Percentiles rank a stretch among this genome's conserved stretches.
These are phyloP conservation scores for Brachionus plicatilis DNA, from an alignment of 1,140 invertebrate genomes.

Conservation along the genomic window DNA sequence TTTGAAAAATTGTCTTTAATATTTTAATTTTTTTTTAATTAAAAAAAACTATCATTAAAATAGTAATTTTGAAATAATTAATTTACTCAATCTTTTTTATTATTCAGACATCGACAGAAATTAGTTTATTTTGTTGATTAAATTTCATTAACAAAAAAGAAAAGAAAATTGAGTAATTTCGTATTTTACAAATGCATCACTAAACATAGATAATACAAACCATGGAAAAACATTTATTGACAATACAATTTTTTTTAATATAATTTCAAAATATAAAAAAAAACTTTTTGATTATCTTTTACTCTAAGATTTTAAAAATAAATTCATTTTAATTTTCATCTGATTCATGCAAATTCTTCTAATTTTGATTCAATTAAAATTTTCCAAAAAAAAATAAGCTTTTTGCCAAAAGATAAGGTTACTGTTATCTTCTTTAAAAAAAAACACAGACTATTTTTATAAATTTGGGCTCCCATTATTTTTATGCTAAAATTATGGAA, in stretches of 20 bases:
- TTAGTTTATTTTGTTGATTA: too few relatives aligned
- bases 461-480: neutral
- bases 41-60: too few relatives aligned
- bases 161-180: neutral
- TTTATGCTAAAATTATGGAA: neutral
- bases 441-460: neutral
- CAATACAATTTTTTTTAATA: too few relatives aligned
- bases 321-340: too few relatives aligned
- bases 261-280: neutral
- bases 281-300: neutral
- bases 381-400: neutral
- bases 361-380: neutral
- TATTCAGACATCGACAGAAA: too few relatives aligned
- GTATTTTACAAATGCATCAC: neutral
- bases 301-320: neutral
- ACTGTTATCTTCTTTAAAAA: neutral
- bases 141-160: too few relatives aligned
- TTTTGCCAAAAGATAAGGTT: neutral
- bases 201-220: neutral
- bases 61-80: too few relatives aligned
- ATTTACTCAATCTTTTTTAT: too few relatives aligned
- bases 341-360: too few relatives aligned
- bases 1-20: too few relatives aligned
- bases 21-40: too few relatives aligned
- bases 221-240: neutral